These are phyloP conservation scores for Hirtodrosophila histrioides DNA, from an alignment of 2,888 invertebrate genomes.

Conservation along the genomic window DNA sequence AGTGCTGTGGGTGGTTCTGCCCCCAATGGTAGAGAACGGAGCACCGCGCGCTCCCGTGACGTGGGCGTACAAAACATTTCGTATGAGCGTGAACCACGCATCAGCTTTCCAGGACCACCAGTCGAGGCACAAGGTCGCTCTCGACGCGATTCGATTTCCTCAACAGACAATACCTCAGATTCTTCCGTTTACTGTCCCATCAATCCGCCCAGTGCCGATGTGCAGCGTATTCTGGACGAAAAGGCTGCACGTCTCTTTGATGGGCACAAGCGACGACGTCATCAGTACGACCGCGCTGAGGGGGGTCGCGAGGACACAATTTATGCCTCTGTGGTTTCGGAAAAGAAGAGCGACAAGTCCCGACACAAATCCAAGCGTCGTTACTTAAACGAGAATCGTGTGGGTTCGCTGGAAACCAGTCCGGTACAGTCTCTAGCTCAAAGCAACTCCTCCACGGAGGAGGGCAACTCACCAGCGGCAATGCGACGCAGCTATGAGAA, in stretches of 20 bases:
- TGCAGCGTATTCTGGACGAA: slow-evolving; percentile 82
- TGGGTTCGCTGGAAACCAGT: slow-evolving; percentile 83
- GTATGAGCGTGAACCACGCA: slow-evolving; percentile 77
- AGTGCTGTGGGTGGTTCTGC: slow-evolving; percentile 46
- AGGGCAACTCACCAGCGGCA: slow-evolving; percentile 70
- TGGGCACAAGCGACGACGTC: slow-evolving; percentile 77
- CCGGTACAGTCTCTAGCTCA: slow-evolving; percentile 61
- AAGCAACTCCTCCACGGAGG: slow-evolving; percentile 78
- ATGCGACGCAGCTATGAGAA: slow-evolving; percentile 75
- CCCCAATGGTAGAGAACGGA: slow-evolving; percentile 47
- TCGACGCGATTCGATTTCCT: slow-evolving; percentile 79
- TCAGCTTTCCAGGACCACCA: slow-evolving; percentile 77
- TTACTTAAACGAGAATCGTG: slow-evolving; percentile 83
- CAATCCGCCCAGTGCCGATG: slow-evolving; percentile 82
- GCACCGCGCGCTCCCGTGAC: slow-evolving; percentile 65
- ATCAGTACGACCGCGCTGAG: slow-evolving; percentile 81
- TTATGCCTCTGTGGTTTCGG: slow-evolving; percentile 81
- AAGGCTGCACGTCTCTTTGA: slow-evolving; percentile 82
- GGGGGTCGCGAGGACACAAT: slow-evolving; percentile 79
- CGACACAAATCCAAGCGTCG: slow-evolving; percentile 82
- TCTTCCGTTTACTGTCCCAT: slow-evolving; percentile 84
- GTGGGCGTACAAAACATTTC: slow-evolving; percentile 82
- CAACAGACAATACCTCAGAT: slow-evolving; percentile 83
- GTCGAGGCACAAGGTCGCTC: slow-evolving; percentile 59
- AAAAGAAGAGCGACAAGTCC: slow-evolving; percentile 75